Base-by-base conservation (phyloP, 2,888 invertebrate genomes). In the Himalopsyche japonica region DNA sequence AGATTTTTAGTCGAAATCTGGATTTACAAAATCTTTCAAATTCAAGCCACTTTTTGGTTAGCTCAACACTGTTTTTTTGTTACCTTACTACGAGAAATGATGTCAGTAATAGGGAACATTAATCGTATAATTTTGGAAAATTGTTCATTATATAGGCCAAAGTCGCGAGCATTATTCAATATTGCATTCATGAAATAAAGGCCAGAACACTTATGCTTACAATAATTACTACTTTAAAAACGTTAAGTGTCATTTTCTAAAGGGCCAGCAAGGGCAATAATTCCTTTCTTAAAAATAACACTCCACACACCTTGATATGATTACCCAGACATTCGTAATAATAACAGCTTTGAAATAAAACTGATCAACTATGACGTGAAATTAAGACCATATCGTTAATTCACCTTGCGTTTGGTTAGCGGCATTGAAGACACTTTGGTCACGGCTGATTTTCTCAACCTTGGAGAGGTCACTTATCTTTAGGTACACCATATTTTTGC, bases 401-500 rank as follows among this genome's bases (percentile, higher is more conserved):
- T 84, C 83, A 86, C 86, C 86, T 86, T 84, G 84, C 43, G 10
- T 82, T 81, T 70, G 70, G 43, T 49, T 82, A 24, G 15, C 80
- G 79, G 81, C 84, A 79, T 81, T 84, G 81, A 48, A n/a, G 70
- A 81, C 47, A 57, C 47, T 83, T 81, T 83, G 82, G 85, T 85
- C 83, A 81, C 80, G 83, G 80, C 78, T 79, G 84, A 57, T 64
- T 84, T 82, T 86, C 79, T 82, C 84, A 79, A 47, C 86, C 86
- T 82, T 86, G 70, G 79, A 27, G 70, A 84, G 86, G 84, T 86
- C 86, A 82, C 82, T 78, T 34, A 80, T 78, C 76, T 84, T 86
- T 80, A 77, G 81, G 57, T 84, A 82, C 27, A 86, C 80, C 84
- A 84, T 86, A 47, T 81, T 84, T 48, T 32, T 49, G 27, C n/a